Base-by-base conservation (phyloP, 1,140 invertebrate genomes). In the Ptiloglossa arizonensis region DNA sequence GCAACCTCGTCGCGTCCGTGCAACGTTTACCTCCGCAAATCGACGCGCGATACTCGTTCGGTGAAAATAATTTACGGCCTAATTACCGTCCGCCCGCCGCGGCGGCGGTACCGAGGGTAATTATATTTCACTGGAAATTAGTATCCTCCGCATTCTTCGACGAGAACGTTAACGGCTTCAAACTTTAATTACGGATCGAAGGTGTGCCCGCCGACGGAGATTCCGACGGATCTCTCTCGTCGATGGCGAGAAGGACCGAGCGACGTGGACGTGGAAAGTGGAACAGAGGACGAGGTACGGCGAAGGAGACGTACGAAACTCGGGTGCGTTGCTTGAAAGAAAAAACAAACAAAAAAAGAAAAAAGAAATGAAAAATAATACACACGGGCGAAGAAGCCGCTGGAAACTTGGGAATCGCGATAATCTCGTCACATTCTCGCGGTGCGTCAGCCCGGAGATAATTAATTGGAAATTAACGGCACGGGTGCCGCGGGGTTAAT, bases 381-480 rank as follows among this genome's bases (percentile, higher is more conserved):
- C n/a, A n/a, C n/a, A 44, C 19, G 27, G 24, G 41, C 50, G 62
- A 32, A 50, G 63, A n/a, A 48, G 2, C 29, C 52, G 13, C 38
- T n/a, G 22, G 63, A 48, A 75, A 75, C 27, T 75, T 68, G 50
- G 63, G 54, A 75, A 68, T 75, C 72, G 48, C 72, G 72, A 84
- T 84, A 84, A 84, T 83, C 81, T 54, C 71, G 76, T 60, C 76
- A 84, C 77, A 80, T 84, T 84, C 81, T 83, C 72, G 73, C 75
- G 50, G 52, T 83, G 80, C 81, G 63, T 82, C 81, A 82, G 77
- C 67, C 54, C 54, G 77, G 67, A 73, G 71, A 84, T 85, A 84
- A 84, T 85, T 84, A 84, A 85, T 85, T 84, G 83, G 69, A 81
- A 85, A 85, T 85, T 85, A 84, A 78, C 66, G 50, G 68, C 68